A percentile compares a stretch with the other conserved stretches of the same genome.
Evolutionary conservation across 2,888 invertebrate species (phyloP).

Genomic region (Eupithecia centaureata): DNA sequence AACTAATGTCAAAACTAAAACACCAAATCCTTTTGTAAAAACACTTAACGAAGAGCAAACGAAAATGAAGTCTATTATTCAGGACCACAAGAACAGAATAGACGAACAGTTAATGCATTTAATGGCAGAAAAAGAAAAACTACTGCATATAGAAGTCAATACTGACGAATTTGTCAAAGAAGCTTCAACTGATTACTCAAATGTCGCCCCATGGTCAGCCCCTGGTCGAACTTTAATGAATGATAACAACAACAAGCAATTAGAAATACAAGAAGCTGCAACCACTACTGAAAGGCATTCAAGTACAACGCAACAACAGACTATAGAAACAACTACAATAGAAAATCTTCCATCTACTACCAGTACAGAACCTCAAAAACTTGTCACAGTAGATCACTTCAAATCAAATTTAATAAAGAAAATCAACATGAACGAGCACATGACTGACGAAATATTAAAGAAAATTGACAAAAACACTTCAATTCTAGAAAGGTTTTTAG

Average conservation of each 20-base stretch:
- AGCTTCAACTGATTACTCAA: conserved; percentile 31
- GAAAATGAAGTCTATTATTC: conserved; percentile 57
- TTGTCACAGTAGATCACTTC: conserved; percentile 20
- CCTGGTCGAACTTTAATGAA: background rate
- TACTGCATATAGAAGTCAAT: conserved; percentile 46
- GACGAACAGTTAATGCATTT: conserved; percentile 61
- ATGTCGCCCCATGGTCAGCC: background rate
- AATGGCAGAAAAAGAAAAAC: conserved; percentile 57
- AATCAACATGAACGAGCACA: conserved; percentile 61
- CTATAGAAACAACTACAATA: conserved; percentile 2
- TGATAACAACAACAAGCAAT: background rate
- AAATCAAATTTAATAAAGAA: conserved; percentile 49
- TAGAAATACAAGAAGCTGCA: background rate
- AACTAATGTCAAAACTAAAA: conserved; percentile 23
- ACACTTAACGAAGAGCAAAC: conserved; percentile 51
- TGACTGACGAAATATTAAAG: conserved; percentile 65
- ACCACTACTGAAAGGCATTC: conserved; percentile 39
- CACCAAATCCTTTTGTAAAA: conserved; percentile 28
- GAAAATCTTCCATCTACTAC: conserved; percentile 18
- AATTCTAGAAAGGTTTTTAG: conserved; percentile 60
- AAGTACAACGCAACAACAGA: conserved; percentile 8
- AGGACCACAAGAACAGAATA: conserved; percentile 60
- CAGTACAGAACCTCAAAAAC: background rate
- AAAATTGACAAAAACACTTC: conserved; percentile 70
- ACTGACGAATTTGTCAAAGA: conserved; percentile 30